Conservation (phyloP, 2,888 invertebrate species). For the Odontocolon sp. region DNA sequence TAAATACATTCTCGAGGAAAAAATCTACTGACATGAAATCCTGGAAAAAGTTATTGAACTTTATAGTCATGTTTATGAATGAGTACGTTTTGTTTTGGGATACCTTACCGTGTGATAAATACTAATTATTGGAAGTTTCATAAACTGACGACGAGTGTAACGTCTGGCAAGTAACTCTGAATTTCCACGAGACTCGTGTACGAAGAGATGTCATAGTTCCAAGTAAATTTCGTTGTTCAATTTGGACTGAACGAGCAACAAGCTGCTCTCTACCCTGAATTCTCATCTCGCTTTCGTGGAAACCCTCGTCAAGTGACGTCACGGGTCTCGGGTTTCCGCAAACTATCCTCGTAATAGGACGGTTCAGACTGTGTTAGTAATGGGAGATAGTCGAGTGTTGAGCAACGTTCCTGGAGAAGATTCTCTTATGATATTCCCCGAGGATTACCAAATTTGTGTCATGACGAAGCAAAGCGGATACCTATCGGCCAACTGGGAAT, state of each 20-base stretch:
- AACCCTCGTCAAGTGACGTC: constrained; percentile 57
- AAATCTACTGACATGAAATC: too few species aligned
- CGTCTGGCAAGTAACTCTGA: too few species aligned
- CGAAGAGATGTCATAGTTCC: constrained; percentile 67
- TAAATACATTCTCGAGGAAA: too few species aligned
- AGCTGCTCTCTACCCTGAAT: constrained; percentile 44
- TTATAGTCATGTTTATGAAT: too few species aligned
- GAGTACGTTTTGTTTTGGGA: too few species aligned
- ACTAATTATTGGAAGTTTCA: too few species aligned
- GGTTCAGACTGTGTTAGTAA: constrained; percentile 17
- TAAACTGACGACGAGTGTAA: too few species aligned
- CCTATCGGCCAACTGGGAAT: constrained; percentile 4
- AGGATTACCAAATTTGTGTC: constrained; percentile 36
- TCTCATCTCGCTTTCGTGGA: constrained; percentile 12
- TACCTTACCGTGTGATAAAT: too few species aligned
- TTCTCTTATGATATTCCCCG: constrained; percentile 33
- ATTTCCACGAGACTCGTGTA: too few species aligned
- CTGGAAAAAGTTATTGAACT: too few species aligned
- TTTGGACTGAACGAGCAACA: constrained; percentile 69
- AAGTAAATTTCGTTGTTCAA: constrained; percentile 74
- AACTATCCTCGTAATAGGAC: constrained; percentile 52
- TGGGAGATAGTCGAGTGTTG: background rate
- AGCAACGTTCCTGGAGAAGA: constrained; percentile 39
- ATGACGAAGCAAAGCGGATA: constrained; percentile 27
- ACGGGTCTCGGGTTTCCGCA: constrained; percentile 48